Evolutionary conservation across 2,888 invertebrate genomes (phyloP).

Genomic region (Sepioteuthis lessoniana): DNA sequence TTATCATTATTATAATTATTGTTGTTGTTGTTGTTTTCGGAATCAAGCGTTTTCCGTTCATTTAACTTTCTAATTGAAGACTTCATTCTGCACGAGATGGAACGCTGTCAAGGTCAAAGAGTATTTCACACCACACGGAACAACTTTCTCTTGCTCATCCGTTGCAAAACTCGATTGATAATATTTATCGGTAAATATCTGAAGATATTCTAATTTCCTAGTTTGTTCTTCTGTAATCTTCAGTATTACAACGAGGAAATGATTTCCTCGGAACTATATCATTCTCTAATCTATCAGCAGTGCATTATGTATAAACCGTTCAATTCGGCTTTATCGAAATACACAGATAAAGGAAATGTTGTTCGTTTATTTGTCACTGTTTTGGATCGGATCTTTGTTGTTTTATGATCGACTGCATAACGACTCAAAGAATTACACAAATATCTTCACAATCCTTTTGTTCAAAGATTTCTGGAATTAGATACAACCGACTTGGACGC

Average conservation of each 20-base stretch:
- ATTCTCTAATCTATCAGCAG: background rate
- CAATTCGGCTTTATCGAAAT: background rate
- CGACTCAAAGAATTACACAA: background rate
- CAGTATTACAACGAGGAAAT: background rate
- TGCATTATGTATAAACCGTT: background rate
- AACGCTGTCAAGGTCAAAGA: too few relatives aligned
- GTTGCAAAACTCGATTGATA: too few relatives aligned
- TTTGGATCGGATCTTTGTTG: background rate
- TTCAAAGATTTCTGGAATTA: background rate
- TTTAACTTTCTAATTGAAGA: too few relatives aligned
- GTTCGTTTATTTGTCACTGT: background rate
- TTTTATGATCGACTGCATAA: conserved; percentile 7
- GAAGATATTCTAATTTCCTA: background rate
- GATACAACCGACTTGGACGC: background rate
- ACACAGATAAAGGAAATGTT: background rate
- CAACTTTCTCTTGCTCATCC: too few relatives aligned
- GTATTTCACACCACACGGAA: too few relatives aligned
- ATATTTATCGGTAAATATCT: background rate
- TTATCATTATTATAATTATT: too few relatives aligned
- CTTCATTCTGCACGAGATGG: too few relatives aligned
- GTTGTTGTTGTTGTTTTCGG: too few relatives aligned
- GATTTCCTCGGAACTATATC: background rate
- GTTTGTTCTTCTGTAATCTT: background rate
- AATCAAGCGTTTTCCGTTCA: too few relatives aligned
- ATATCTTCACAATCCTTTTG: background rate